phyloP scores from a whole-genome alignment of 2,797 vertebrate species.

The Buphagus erythrorhynchus region DNA sequence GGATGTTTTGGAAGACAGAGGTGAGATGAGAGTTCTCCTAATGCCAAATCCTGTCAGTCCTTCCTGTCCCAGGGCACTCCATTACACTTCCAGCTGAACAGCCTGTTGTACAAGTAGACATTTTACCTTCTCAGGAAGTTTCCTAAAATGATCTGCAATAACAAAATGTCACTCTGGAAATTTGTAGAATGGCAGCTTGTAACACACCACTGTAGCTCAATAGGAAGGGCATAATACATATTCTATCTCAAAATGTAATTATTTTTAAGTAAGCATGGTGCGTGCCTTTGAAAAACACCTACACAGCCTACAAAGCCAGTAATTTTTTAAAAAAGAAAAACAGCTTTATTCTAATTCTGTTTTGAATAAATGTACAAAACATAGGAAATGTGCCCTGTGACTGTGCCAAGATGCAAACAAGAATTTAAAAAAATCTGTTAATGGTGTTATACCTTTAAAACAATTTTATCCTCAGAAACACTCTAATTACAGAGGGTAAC shows the following conservation, averaged over 20 bases:
- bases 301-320: background rate
- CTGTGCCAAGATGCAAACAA: background rate
- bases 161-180: background rate
- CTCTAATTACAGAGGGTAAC: background rate
- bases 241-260: background rate
- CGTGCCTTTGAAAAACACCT: background rate
- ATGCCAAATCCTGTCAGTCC: background rate
- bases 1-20: background rate
- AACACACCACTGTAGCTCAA: background rate
- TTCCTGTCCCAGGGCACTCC: background rate
- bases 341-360: background rate
- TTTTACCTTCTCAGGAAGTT: background rate
- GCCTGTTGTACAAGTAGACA: background rate
- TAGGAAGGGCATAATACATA: background rate
- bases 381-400: background rate
- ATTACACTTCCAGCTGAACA: background rate
- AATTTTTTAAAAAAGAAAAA: background rate
- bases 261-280: background rate
- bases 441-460: background rate
- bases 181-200: background rate
- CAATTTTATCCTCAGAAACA: background rate
- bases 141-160: background rate
- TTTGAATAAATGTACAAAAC: background rate
- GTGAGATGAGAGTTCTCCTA: background rate
- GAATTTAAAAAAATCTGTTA: background rate